Evolutionary conservation across 2,113 vertebrate species (phyloP).

Genomic region (Cynopterus brachyotis): DNA sequence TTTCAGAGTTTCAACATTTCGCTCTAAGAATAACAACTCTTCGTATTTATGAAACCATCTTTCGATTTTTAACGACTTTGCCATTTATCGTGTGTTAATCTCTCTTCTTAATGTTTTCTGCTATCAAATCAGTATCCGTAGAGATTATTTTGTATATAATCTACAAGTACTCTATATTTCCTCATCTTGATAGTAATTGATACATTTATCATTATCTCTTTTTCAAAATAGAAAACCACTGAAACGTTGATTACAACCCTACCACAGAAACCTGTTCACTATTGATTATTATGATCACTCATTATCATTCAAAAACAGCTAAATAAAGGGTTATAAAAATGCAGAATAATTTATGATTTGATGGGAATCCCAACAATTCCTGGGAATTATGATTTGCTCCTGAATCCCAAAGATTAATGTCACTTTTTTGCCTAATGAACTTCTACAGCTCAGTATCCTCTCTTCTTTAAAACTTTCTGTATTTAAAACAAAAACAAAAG

Average conservation of each 20-base stretch:
- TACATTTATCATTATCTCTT: not conserved
- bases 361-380: not conserved
- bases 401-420: not conserved
- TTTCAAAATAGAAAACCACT: not conserved
- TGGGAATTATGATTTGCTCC: not conserved
- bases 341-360: not conserved
- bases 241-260: not conserved
- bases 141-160: not conserved
- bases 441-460: not conserved
- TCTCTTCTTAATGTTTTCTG: not conserved
- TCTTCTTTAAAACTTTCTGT: not conserved
- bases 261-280: not conserved
- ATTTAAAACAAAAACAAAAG: not conserved
- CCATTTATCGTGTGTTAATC: not conserved
- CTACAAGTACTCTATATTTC: not conserved
- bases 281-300: not conserved
- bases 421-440: not conserved
- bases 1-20: not conserved
- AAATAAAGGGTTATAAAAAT: not conserved
- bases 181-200: not conserved
- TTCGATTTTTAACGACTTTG: not conserved
- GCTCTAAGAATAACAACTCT: not conserved
- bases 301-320: not conserved
- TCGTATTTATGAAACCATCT: not conserved
- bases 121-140: not conserved